phyloP scores from a whole-genome alignment of 2,113 vertebrate genomes.

The Tragelaphus strepsiceros region DNA sequence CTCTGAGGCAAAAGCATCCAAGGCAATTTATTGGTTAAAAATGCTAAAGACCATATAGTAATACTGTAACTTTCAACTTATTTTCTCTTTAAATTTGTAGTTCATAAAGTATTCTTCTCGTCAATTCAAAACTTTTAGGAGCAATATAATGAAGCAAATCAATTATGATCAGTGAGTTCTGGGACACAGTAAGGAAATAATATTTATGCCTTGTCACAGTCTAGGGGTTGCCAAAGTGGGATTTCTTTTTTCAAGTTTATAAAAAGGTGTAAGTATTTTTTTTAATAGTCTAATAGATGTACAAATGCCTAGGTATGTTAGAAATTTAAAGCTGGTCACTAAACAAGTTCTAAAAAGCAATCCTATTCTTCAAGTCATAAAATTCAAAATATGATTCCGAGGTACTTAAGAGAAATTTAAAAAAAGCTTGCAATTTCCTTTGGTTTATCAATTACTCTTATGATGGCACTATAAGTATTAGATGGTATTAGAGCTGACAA shows the following conservation, averaged over 20 bases:
- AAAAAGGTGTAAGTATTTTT: neutral
- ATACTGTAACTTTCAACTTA: neutral
- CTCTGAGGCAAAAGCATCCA: neutral
- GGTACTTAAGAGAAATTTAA: neutral
- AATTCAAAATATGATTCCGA: neutral
- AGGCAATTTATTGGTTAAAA: neutral
- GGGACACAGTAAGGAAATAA: neutral
- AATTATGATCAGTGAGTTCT: neutral
- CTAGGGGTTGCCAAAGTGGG: neutral
- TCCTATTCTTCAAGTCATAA: neutral
- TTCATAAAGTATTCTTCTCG: neutral
- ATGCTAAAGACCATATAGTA: neutral
- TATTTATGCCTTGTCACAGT: neutral
- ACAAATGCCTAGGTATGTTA: neutral
- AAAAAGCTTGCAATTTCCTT: conserved; percentile 15
- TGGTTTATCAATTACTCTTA: neutral
- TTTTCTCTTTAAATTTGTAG: neutral
- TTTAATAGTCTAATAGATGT: neutral
- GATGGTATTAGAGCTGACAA: neutral
- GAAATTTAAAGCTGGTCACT: neutral
- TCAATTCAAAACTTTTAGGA: neutral
- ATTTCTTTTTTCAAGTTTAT: neutral
- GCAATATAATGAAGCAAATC: neutral
- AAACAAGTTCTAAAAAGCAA: neutral
- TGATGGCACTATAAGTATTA: neutral